These are phyloP conservation scores for Zophobas atratus DNA, from an alignment of 1,140 invertebrate species.

Conservation along the genomic window DNA sequence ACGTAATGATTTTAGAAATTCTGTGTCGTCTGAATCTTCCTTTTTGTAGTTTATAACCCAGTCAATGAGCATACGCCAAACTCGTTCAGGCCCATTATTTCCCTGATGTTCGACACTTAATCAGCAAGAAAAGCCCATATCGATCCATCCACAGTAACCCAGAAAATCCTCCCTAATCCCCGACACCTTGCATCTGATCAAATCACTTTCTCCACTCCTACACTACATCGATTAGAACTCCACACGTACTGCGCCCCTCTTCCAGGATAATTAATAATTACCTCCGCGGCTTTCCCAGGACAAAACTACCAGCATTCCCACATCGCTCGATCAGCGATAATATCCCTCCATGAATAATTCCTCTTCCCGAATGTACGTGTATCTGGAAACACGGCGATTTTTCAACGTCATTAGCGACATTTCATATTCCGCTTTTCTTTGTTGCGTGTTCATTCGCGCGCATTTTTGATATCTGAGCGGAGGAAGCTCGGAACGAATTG, in stretches of 20 bases:
- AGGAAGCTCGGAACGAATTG: not conserved
- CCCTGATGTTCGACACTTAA: too few species aligned
- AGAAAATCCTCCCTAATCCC: too few species aligned
- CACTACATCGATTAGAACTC: too few species aligned
- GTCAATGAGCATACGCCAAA: too few species aligned
- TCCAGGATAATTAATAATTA: conserved; percentile 25
- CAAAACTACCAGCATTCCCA: not conserved
- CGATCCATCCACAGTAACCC: too few species aligned
- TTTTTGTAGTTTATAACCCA: too few species aligned
- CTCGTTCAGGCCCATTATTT: too few species aligned
- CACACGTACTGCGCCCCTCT: not conserved
- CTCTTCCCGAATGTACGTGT: not conserved
- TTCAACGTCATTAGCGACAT: conserved; percentile 24
- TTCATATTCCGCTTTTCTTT: conserved; percentile 19
- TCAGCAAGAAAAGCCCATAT: too few species aligned
- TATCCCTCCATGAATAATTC: not conserved
- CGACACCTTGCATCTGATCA: too few species aligned
- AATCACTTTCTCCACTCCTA: too few species aligned
- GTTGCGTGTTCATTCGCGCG: conserved; percentile 17
- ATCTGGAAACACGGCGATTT: not conserved
- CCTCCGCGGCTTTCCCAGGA: not conserved
- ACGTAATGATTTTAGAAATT: too few species aligned
- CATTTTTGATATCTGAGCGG: not conserved
- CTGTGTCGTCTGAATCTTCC: too few species aligned
- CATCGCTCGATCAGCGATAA: conserved; percentile 6